Percentiles rank a stretch among this genome's conserved stretches.
Conservation (phyloP, 1,140 invertebrate species). For the Trissolcus basalis region DNA sequence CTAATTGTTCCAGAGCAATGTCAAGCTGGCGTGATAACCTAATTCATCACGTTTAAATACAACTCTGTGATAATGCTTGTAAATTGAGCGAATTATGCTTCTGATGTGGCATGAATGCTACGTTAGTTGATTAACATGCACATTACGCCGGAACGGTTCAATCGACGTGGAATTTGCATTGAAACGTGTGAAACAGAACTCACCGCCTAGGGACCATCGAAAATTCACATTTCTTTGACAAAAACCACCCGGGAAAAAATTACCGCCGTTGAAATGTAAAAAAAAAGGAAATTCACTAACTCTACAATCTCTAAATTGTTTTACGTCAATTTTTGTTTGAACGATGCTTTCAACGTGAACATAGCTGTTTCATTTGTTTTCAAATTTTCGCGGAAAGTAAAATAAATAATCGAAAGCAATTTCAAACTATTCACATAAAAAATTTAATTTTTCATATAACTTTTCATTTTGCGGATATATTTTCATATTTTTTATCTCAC, state of each 20-base stretch:
- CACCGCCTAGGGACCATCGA: constrained; percentile 57
- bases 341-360: too few relatives aligned
- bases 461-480: too few relatives aligned
- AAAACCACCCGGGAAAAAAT: constrained; percentile 7
- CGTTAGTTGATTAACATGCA: constrained; percentile 72
- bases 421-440: too few relatives aligned
- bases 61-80: constrained; percentile 73
- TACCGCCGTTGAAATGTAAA: background rate
- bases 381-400: too few relatives aligned
- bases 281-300: background rate
- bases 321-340: background rate
- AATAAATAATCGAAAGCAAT: too few relatives aligned
- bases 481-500: too few relatives aligned
- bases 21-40: constrained; percentile 65
- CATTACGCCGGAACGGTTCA: constrained; percentile 68
- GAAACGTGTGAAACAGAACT: constrained; percentile 66
- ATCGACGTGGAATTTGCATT: constrained; percentile 71
- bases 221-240: constrained; percentile 38
- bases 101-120: constrained; percentile 63
- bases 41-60: constrained; percentile 72
- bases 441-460: too few relatives aligned
- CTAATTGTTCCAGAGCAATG: constrained; percentile 59
- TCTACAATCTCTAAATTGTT: background rate
- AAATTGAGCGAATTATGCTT: constrained; percentile 75
- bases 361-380: too few relatives aligned